These are phyloP conservation scores for Cheilosia vernalis DNA, from an alignment of 2,888 invertebrate genomes.

Conservation along the genomic window DNA sequence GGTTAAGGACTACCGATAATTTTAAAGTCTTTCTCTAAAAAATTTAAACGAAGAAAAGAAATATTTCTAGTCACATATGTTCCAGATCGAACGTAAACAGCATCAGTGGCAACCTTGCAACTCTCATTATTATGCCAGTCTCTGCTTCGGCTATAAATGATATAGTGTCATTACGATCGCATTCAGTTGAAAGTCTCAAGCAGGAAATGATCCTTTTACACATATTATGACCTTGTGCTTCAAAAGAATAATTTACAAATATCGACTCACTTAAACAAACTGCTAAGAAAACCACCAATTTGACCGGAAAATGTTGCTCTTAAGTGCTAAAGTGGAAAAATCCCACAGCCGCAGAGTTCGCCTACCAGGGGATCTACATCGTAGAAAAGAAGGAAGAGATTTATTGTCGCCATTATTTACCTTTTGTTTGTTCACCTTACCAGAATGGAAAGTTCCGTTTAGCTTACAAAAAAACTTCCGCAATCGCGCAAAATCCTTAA, in stretches of 20 bases:
- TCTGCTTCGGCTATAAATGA: too few species aligned
- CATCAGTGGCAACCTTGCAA: too few species aligned
- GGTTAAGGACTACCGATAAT: too few species aligned
- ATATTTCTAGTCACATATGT: too few species aligned
- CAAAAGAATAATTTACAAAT: not conserved
- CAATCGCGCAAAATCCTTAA: constrained; percentile 26
- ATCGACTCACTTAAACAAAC: not conserved
- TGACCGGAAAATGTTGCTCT: constrained; percentile 26
- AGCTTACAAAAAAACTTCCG: constrained; percentile 56
- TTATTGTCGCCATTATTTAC: not conserved
- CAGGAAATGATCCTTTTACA: constrained; percentile 17
- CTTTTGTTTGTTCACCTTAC: not conserved
- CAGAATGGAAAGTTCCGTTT: constrained; percentile 27
- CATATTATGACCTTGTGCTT: constrained; percentile 19
- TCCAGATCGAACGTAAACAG: too few species aligned
- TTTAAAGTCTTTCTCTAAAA: too few species aligned
- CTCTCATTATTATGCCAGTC: too few species aligned
- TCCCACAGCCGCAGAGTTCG: constrained; percentile 7
- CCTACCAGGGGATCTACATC: constrained; percentile 42
- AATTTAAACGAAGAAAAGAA: too few species aligned
- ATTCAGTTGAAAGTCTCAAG: not conserved
- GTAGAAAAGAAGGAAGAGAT: constrained; percentile 30
- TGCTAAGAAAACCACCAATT: constrained; percentile 12
- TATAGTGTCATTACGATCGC: not conserved
- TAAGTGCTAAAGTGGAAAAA: constrained; percentile 19